Conservation (phyloP, 2,888 invertebrate species). For the Leptinotarsa juncta region DNA sequence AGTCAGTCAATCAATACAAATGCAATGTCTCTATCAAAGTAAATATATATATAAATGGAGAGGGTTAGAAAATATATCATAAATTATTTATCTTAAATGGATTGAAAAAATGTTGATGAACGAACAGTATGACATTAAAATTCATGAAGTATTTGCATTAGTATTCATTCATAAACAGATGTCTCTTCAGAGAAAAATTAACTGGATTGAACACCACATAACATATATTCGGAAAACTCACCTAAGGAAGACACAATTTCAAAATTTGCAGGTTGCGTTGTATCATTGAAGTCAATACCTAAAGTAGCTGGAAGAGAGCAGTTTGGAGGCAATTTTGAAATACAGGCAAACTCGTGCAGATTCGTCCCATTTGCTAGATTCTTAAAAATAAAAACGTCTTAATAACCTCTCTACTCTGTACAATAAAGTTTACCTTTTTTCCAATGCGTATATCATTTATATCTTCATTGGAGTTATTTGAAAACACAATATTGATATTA, state of each 20-base stretch:
- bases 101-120: too few relatives aligned
- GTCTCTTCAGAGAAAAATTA: neutral
- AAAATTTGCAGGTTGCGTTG: constrained; percentile 88
- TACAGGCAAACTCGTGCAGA: constrained; percentile 79
- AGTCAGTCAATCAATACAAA: too few relatives aligned
- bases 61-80: too few relatives aligned
- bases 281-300: constrained; percentile 93
- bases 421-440: constrained; percentile 72
- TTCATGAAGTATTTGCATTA: too few relatives aligned
- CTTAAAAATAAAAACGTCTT: constrained; percentile 61
- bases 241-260: constrained; percentile 77
- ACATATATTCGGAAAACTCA: constrained; percentile 36
- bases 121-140: too few relatives aligned
- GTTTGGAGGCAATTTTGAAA: constrained; percentile 74
- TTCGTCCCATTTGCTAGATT: constrained; percentile 78
- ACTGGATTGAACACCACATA: neutral
- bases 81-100: too few relatives aligned
- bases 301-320: constrained; percentile 76
- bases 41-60: too few relatives aligned
- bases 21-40: too few relatives aligned
- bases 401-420: neutral
- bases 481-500: constrained; percentile 82
- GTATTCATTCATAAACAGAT: too few relatives aligned
- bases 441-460: constrained; percentile 78
- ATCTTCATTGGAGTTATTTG: constrained; percentile 76